phyloP scores from a whole-genome alignment of 2,797 vertebrate genomes.

The Cirrhinus mrigala region DNA sequence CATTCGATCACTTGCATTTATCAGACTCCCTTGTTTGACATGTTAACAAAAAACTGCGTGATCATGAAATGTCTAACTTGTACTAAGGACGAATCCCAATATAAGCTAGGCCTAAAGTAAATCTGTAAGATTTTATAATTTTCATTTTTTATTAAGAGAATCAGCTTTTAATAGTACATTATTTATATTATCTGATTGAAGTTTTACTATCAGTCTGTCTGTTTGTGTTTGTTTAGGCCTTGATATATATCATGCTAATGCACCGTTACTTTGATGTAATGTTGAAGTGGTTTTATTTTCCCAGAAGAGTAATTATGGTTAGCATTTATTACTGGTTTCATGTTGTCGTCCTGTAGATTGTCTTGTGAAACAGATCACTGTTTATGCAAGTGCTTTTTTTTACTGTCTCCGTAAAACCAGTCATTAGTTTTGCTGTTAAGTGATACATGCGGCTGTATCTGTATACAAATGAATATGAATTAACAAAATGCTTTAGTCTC shows the following conservation, averaged over 20 bases:
- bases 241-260: background rate
- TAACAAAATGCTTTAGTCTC: conserved; percentile 10
- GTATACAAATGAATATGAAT: conserved; percentile 32
- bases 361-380: background rate
- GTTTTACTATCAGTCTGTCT: background rate
- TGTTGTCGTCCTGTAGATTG: background rate
- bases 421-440: background rate
- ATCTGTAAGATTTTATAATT: background rate
- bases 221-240: background rate
- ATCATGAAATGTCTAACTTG: background rate
- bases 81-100: background rate
- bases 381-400: background rate
- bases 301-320: background rate
- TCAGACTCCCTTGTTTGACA: background rate
- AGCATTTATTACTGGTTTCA: background rate
- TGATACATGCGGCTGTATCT: conserved; percentile 31
- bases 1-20: background rate
- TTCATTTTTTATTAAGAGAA: background rate
- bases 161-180: background rate
- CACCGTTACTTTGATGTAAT: background rate
- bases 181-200: too few species aligned
- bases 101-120: background rate
- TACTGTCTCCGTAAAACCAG: background rate
- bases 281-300: background rate
- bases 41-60: background rate